These are phyloP conservation scores for Nomada ruficornis DNA, from an alignment of 2,888 invertebrate genomes.

Conservation along the genomic window DNA sequence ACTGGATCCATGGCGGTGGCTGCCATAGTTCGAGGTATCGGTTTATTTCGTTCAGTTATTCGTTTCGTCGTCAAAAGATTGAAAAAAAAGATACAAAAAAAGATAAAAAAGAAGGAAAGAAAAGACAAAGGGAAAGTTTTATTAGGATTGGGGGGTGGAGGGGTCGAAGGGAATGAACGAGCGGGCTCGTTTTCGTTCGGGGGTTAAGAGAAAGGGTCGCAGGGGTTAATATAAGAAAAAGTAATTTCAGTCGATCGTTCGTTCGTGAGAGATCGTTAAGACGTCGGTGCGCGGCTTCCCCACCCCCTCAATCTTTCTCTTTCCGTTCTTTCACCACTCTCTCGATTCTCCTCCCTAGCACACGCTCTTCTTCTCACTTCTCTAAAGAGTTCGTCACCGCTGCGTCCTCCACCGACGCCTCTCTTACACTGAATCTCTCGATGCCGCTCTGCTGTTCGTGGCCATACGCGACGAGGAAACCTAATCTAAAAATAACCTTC, in stretches of 20 bases:
- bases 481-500: slow-evolving; percentile 78
- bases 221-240: slow-evolving; percentile 30
- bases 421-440: slow-evolving; percentile 79
- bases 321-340: slow-evolving; percentile 25
- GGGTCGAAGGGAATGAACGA: slow-evolving; percentile 16
- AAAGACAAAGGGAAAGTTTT: neutral
- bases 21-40: slow-evolving; percentile 75
- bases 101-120: neutral
- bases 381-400: slow-evolving; percentile 70
- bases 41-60: slow-evolving; percentile 71
- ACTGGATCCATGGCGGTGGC: slow-evolving; percentile 89
- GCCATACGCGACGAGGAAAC: slow-evolving; percentile 73
- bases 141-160: too few species aligned
- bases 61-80: slow-evolving; percentile 69
- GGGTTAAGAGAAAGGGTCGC: neutral
- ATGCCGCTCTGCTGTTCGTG: slow-evolving; percentile 72
- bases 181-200: slow-evolving; percentile 21
- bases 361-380: slow-evolving; percentile 59
- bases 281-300: slow-evolving; percentile 72
- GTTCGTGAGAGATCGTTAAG: slow-evolving; percentile 75
- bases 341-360: slow-evolving; percentile 40
- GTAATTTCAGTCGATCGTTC: slow-evolving; percentile 77
- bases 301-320: slow-evolving; percentile 33
- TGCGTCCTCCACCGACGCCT: slow-evolving; percentile 82
- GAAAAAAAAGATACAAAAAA: neutral